Evolutionary conservation across 2,797 vertebrate species (phyloP).

Genomic region (Atherinosoma microstoma): DNA sequence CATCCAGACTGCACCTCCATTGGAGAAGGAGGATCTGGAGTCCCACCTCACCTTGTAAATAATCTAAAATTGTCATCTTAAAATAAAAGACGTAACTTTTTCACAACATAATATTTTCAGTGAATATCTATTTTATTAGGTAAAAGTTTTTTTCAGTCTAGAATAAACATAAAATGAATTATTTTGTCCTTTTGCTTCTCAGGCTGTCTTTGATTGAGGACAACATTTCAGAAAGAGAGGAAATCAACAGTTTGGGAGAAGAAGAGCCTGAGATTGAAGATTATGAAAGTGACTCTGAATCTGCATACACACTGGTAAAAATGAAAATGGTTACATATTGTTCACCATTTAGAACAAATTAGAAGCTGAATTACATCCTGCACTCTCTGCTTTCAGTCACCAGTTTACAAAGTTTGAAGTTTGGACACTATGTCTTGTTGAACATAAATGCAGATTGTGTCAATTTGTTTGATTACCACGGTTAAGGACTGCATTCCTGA

Average conservation of each 20-base stretch:
- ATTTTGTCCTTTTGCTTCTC: constrained; percentile 17
- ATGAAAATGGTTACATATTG: background rate
- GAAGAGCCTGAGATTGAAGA: constrained; percentile 72
- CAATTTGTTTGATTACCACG: background rate
- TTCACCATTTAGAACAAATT: accelerated
- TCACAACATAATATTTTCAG: background rate
- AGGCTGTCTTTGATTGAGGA: constrained; percentile 83
- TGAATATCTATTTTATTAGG: background rate
- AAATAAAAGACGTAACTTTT: background rate
- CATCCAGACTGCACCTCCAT: background rate
- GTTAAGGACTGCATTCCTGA: constrained; percentile 11
- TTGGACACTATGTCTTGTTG: background rate
- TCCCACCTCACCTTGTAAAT: constrained; percentile 78
- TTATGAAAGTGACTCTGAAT: constrained; percentile 69
- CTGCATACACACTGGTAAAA: constrained; percentile 65
- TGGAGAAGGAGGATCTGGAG: constrained; percentile 56
- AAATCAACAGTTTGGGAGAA: background rate
- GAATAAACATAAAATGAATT: background rate
- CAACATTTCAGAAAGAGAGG: constrained; percentile 60
- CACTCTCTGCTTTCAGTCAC: background rate
- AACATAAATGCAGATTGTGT: background rate
- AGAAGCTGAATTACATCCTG: background rate
- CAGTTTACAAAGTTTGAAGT: background rate
- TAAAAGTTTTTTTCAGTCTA: background rate
- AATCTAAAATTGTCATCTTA: background rate